Base-by-base conservation (phyloP, 2,888 invertebrate species). In the Xestobium rufovillosum region DNA sequence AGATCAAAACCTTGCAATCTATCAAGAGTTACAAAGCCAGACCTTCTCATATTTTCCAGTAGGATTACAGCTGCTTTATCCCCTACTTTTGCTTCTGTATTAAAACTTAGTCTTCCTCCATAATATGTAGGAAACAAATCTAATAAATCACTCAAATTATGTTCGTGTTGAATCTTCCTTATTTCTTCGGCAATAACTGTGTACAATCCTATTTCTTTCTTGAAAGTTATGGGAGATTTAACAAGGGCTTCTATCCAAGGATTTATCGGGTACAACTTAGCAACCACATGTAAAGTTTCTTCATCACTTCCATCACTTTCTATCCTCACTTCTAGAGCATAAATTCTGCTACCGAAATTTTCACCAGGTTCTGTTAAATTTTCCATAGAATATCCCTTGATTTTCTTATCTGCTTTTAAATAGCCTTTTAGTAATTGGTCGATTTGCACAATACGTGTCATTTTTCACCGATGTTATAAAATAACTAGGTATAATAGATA, bases 141-240 rank as follows among this genome's bases (percentile, higher is more conserved):
- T 14, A 68, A 60, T n/a, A n/a, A n/a, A n/a, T n/a, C n/a, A n/a
- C n/a, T n/a, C 52, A 14, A 49, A 39, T 66, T 66, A 2, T 55
- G 55, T 13, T 70, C 65, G 2, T 53, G 39, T 40, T 72, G 70
- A 9, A 74, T 43, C 26, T 63, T 45, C 8, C 59, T 55, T 25
- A 72, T 58, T 3, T 57, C 52, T 1, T 72, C 70, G 1, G 67
- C 45, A 12, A 74, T 48, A 10, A 59, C 53, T 14, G 60, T 51
- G 43, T 74, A 75, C 26, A 73, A 61, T 3, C 63, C 61, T 30
- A 67, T 67, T 53, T 75, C 75, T n/a, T 72, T 70, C 3, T 59
- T 53, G 42, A 72, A 71, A 0, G 72, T 71, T 1, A 63, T 57
- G 19, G 64, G 55, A 3, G 66, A 69, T 38, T 70, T 62, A 48